phyloP scores from a whole-genome alignment of 2,888 invertebrate species.

The Ennomos erosarius region DNA sequence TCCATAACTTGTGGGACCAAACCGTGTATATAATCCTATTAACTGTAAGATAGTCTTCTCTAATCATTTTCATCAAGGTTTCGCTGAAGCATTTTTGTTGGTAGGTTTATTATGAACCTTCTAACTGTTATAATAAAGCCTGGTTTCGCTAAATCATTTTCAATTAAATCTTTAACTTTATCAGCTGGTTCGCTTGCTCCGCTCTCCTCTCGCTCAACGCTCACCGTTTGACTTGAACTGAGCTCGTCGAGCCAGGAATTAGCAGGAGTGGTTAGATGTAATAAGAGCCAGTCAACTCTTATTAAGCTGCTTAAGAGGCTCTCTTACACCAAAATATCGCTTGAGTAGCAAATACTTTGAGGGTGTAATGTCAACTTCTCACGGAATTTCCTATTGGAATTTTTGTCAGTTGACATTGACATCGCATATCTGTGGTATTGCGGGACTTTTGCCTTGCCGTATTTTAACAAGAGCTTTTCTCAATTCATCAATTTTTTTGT shows the following conservation, averaged over 20 bases:
- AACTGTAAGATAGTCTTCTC: too few species aligned
- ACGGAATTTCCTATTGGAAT: background rate
- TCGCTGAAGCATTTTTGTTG: too few species aligned
- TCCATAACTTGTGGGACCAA: too few species aligned
- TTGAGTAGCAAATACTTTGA: slow-evolving; percentile 6
- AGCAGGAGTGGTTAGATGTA: slow-evolving; percentile 57
- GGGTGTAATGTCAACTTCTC: background rate
- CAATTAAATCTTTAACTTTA: slow-evolving; percentile 9
- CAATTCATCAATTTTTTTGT: too few species aligned
- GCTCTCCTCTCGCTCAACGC: slow-evolving; percentile 22
- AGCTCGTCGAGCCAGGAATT: slow-evolving; percentile 48
- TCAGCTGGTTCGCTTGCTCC: slow-evolving; percentile 17
- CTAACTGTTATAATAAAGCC: too few species aligned
- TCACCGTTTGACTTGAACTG: slow-evolving; percentile 36
- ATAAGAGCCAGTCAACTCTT: slow-evolving; percentile 58
- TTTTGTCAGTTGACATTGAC: too few species aligned
- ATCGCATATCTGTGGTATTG: too few species aligned
- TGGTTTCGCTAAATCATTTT: background rate
- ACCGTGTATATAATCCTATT: too few species aligned
- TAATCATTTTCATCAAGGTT: too few species aligned
- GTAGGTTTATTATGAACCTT: too few species aligned
- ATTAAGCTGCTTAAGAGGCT: slow-evolving; percentile 57
- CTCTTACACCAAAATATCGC: slow-evolving; percentile 48
- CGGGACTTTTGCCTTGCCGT: too few species aligned
- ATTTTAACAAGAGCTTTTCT: too few species aligned